Conservation (phyloP, 2,797 vertebrate species). For the Chloroceryle inda region DNA sequence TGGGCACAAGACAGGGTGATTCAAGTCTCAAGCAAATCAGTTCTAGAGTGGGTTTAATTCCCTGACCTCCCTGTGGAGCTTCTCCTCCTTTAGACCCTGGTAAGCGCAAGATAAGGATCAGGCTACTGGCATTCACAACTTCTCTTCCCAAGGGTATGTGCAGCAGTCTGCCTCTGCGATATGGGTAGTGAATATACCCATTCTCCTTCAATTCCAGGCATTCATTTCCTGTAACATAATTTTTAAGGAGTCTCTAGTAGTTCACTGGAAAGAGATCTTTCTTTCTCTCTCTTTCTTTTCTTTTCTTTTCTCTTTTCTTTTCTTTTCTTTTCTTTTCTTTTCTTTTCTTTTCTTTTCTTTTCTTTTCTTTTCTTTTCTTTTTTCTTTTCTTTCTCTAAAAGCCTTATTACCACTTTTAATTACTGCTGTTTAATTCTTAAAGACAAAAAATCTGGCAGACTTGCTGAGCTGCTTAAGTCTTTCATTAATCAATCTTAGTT, state of each 20-base stretch:
- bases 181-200: background rate
- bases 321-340: background rate
- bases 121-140: background rate
- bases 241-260: constrained; percentile 21
- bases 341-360: background rate
- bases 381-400: background rate
- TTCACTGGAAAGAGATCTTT: background rate
- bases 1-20: background rate
- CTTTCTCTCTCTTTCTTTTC: background rate
- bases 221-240: background rate
- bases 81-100: background rate
- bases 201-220: background rate
- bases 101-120: background rate
- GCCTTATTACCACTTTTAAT: background rate
- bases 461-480: background rate
- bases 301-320: background rate
- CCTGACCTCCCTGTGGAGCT: background rate
- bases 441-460: background rate
- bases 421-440: background rate
- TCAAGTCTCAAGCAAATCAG: background rate
- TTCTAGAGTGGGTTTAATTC: background rate
- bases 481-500: background rate
- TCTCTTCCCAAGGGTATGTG: background rate
- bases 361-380: background rate
- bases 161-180: background rate